These are phyloP conservation scores for Gibbula magus DNA, from an alignment of 2,888 invertebrate genomes.

Conservation along the genomic window DNA sequence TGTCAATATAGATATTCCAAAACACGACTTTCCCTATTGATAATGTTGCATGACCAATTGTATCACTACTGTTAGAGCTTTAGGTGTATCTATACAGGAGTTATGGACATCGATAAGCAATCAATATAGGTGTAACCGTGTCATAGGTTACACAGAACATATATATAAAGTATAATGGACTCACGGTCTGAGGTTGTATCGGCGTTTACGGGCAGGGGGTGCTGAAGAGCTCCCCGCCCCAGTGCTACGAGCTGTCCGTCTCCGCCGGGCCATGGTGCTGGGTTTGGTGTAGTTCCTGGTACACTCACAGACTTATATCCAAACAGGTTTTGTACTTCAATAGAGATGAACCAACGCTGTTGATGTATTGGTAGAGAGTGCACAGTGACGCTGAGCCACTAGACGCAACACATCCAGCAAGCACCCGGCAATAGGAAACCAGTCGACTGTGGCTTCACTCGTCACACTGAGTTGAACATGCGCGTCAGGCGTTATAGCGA, in stretches of 20 bases:
- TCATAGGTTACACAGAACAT: background rate
- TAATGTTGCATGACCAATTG: too few species aligned
- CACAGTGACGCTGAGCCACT: too few species aligned
- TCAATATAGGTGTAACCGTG: background rate
- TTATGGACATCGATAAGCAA: too few species aligned
- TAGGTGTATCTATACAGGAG: too few species aligned
- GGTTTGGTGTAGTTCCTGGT: background rate
- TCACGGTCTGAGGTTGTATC: slow-evolving; percentile 17
- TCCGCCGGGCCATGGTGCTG: background rate
- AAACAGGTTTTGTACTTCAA: background rate
- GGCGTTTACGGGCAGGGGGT: background rate
- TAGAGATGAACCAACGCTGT: too few species aligned
- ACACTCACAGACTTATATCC: background rate
- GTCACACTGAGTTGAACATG: background rate
- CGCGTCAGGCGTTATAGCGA: slow-evolving; percentile 8
- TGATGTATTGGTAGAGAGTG: too few species aligned
- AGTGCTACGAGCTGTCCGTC: background rate
- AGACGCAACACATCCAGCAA: too few species aligned
- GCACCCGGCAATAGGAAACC: background rate
- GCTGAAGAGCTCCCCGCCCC: background rate
- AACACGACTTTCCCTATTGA: too few species aligned
- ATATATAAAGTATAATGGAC: background rate
- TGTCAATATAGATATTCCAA: too few species aligned
- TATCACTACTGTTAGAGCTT: too few species aligned
- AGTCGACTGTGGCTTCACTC: background rate